Evolutionary conservation across 1,140 invertebrate genomes (phyloP).

Genomic region (Drosophila oshimai): DNA sequence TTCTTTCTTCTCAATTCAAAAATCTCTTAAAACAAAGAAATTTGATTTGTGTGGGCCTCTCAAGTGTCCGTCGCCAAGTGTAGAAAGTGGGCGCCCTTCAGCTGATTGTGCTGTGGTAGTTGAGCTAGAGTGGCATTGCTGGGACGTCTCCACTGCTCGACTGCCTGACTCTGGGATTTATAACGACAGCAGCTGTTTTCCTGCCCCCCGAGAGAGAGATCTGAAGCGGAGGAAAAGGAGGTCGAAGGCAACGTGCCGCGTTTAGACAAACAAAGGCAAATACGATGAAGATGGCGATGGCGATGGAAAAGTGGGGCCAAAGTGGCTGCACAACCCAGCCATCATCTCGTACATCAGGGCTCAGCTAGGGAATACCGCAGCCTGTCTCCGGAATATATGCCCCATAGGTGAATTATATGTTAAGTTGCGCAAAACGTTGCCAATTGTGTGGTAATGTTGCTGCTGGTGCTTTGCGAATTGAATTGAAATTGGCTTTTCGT

Average conservation of each 20-base stretch:
- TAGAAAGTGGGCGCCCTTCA: constrained; percentile 16
- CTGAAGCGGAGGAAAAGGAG: neutral
- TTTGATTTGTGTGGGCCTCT: no score
- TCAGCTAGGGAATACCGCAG: constrained; percentile 24
- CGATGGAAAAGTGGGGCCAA: constrained; percentile 5
- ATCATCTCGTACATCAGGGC: neutral
- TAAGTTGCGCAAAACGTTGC: constrained; percentile 31
- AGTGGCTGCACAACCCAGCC: neutral
- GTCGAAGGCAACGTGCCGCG: constrained; percentile 32
- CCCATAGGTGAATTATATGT: constrained; percentile 34
- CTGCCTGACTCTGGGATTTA: constrained; percentile 57
- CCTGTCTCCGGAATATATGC: constrained; percentile 26
- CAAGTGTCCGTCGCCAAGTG: no score
- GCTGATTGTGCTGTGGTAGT: constrained; percentile 54
- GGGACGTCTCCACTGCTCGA: neutral
- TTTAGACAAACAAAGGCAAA: constrained; percentile 49
- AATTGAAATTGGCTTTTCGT: constrained; percentile 37
- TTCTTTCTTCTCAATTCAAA: no score
- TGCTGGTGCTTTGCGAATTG: constrained; percentile 9
- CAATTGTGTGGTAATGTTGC: constrained; percentile 37
- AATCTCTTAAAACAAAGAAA: no score
- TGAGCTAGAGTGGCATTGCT: constrained; percentile 20
- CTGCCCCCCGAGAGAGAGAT: constrained; percentile 32
- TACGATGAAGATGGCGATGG: constrained; percentile 4
- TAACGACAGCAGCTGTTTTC: constrained; percentile 68